A percentile compares a stretch with the other conserved stretches of the same genome.
These are phyloP conservation scores for Acanthosepion esculentum DNA, from an alignment of 2,888 invertebrate species.

Conservation along the genomic window DNA sequence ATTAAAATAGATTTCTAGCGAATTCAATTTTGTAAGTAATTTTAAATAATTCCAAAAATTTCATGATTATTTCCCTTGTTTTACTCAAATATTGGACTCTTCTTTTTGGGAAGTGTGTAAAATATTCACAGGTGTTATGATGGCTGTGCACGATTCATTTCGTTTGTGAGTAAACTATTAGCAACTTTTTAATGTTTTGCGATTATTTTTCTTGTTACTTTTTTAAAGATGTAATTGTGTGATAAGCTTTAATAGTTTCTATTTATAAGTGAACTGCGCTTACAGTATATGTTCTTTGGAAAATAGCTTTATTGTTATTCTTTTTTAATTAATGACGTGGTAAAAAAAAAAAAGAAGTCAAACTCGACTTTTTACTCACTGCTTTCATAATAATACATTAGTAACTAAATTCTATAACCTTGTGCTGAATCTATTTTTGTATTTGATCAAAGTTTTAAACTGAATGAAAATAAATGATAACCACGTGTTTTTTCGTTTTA, in stretches of 20 bases:
- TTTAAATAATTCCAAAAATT: not conserved
- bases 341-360: not conserved
- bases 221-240: not conserved
- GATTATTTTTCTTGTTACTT: not conserved
- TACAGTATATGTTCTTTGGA: not conserved
- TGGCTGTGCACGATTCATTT: constrained; percentile 67
- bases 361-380: not conserved
- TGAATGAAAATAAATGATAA: not conserved
- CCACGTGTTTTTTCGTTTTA: not conserved
- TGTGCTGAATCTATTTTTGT: not conserved
- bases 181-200: not conserved
- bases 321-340: not conserved
- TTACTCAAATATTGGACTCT: not conserved
- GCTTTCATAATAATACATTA: not conserved
- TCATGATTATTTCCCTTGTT: not conserved
- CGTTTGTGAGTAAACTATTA: constrained; percentile 63
- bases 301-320: not conserved
- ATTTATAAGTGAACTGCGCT: not conserved
- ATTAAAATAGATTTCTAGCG: too few relatives aligned
- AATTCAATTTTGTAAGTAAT: not conserved
- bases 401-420: not conserved
- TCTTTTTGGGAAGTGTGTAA: not conserved
- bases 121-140: constrained; percentile 49
- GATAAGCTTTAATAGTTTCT: not conserved
- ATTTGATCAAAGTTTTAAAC: not conserved